Evolutionary conservation across 2,888 invertebrate genomes (phyloP).

Genomic region (Serrognathus titanus): DNA sequence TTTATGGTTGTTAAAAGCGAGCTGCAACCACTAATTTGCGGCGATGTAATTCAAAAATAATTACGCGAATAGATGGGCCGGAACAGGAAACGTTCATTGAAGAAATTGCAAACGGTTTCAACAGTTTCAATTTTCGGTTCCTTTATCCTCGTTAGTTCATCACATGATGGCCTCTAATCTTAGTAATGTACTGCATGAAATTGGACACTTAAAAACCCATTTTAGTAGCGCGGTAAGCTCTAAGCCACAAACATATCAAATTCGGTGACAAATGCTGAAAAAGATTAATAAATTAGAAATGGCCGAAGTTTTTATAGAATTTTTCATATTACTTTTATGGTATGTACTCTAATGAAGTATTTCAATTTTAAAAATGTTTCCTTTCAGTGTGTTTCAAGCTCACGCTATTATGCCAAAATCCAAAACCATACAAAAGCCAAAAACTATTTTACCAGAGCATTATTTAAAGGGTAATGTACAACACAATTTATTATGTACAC

Average conservation of each 20-base stretch:
- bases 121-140: slow-evolving; percentile 11
- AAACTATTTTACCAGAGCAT: slow-evolving; percentile 67
- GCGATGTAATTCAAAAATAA: neutral
- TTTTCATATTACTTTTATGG: neutral
- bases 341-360: neutral
- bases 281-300: neutral
- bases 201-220: neutral
- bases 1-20: neutral
- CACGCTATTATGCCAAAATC: slow-evolving; percentile 6
- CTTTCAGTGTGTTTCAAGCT: neutral
- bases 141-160: slow-evolving; percentile 11
- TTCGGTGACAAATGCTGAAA: neutral
- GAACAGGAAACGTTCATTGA: slow-evolving; percentile 14
- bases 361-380: neutral
- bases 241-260: neutral
- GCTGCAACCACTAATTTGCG: too few relatives aligned
- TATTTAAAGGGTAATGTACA: slow-evolving; percentile 67
- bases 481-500: neutral
- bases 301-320: neutral
- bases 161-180: slow-evolving; percentile 7
- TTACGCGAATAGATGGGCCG: slow-evolving; percentile 3
- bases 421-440: slow-evolving; percentile 47
- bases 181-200: slow-evolving; percentile 10
- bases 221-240: neutral
- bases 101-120: slow-evolving; percentile 15